phyloP scores from a whole-genome alignment of 30 jellyfish, hydroid and myxozoan species.

The Catostylus mosaicus region DNA sequence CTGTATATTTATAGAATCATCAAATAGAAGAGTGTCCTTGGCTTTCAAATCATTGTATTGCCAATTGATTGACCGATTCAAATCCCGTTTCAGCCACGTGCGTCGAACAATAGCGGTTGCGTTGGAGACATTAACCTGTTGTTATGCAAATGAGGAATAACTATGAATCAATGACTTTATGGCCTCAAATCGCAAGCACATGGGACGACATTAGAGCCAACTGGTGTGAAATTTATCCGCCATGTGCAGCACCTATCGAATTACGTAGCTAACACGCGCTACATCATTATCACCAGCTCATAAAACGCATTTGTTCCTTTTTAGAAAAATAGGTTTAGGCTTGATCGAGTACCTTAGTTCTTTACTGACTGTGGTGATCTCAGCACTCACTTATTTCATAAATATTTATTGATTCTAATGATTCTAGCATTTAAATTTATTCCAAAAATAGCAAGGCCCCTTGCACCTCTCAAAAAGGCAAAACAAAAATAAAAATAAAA shows the following conservation, averaged over 20 bases:
- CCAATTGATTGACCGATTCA: neutral
- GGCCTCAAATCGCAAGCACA: constrained; percentile 24
- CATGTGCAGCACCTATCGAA: constrained; percentile 25
- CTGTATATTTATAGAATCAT: neutral
- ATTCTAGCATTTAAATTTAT: no score
- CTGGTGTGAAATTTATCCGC: constrained; percentile 44
- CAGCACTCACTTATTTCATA: no score
- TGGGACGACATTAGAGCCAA: neutral
- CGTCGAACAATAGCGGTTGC: constrained; percentile 30
- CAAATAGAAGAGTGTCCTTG: neutral
- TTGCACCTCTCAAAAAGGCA: no score
- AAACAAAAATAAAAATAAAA: no score
- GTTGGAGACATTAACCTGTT: constrained; percentile 42
- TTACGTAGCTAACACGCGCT: constrained; percentile 5
- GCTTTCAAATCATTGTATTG: neutral
- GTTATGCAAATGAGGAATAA: constrained; percentile 31
- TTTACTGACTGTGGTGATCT: no score
- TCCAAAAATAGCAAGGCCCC: no score
- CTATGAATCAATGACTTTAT: constrained; percentile 44
- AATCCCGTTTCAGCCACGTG: constrained; percentile 40
- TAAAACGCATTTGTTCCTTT: no score
- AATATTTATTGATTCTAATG: no score
- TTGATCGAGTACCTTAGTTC: no score
- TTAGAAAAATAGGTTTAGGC: no score
- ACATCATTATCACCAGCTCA: no score